Conservation (phyloP, 2,797 vertebrate genomes). For the Gorsachius magnificus region DNA sequence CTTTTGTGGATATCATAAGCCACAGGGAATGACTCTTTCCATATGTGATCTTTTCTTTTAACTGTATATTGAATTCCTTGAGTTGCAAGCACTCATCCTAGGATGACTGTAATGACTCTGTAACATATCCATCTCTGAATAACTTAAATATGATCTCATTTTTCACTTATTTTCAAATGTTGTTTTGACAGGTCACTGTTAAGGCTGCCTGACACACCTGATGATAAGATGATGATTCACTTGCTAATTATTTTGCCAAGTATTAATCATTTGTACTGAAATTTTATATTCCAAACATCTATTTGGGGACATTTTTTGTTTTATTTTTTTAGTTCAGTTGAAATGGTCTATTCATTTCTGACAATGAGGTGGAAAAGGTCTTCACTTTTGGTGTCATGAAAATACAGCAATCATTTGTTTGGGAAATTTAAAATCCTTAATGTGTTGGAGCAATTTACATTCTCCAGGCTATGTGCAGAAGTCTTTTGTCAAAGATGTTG, state of each 20-base stretch:
- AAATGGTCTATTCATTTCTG: not conserved
- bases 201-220: slow-evolving; percentile 16
- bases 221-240: slow-evolving; percentile 9
- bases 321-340: not conserved
- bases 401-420: not conserved
- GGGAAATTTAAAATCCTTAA: not conserved
- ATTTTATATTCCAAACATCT: not conserved
- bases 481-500: not conserved
- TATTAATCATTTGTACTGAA: slow-evolving; percentile 17
- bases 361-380: not conserved
- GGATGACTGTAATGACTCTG: not conserved
- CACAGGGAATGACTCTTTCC: not conserved
- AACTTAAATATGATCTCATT: slow-evolving; percentile 15
- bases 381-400: not conserved
- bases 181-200: slow-evolving; percentile 23
- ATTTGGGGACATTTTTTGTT: not conserved
- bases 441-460: not conserved
- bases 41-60: not conserved
- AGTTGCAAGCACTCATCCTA: not conserved
- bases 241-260: slow-evolving; percentile 32
- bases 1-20: not conserved
- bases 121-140: not conserved
- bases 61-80: not conserved
- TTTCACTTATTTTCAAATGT: slow-evolving; percentile 21
- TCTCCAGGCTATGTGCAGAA: not conserved